Base-by-base conservation (phyloP, 1,140 invertebrate genomes). In the Limonius californicus region DNA sequence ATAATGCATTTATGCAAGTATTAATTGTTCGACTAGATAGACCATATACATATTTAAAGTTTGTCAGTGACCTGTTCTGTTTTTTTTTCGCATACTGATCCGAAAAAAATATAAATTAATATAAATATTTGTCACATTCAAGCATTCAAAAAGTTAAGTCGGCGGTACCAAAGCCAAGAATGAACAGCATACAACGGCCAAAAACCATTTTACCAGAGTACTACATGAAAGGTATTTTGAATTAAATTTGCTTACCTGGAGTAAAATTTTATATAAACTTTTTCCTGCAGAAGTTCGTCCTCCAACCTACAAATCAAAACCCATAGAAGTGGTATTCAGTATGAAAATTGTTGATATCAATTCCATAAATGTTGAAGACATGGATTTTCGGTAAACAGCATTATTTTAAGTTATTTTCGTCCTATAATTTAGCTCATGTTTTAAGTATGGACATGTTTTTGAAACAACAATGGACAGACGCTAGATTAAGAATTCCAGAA, bases 341-440 rank as follows among this genome's bases (percentile, higher is more conserved):
- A 88, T 91, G 70, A 89, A 87, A 71, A 85, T 92, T 11, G 86
- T 90, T 55, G 89, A 91, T 71, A 89, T 91, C 50, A 92, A 91
- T 77, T 91, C 89, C 8, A 91, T 92, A 60, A 92, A 91, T 69
- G 89, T 91, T 43, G 89, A 90, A 77, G 89, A 92, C 69, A 91
- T 91, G 89, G 89, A 91, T 76, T 91, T 91, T 79, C 84, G 89
- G 88, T 90, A 78, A 81, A 68, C 70, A 53, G 2, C 4, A 43
- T 59, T 32, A 19, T 35, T 53, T 39, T 47, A 12, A 27, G 8
- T 32, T 18, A 20, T 21, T 23, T 58, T 18, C 15, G 16, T 1
- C n/a, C 20, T 20, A 27, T 55, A 55, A 55, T 55, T 55, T 54
- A 16, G 53, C 30, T 21, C 30, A 61, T 54, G 35, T 63, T 64